Evolutionary conservation across 2,113 vertebrate genomes (phyloP).

Genomic region (Catagonus wagneri): DNA sequence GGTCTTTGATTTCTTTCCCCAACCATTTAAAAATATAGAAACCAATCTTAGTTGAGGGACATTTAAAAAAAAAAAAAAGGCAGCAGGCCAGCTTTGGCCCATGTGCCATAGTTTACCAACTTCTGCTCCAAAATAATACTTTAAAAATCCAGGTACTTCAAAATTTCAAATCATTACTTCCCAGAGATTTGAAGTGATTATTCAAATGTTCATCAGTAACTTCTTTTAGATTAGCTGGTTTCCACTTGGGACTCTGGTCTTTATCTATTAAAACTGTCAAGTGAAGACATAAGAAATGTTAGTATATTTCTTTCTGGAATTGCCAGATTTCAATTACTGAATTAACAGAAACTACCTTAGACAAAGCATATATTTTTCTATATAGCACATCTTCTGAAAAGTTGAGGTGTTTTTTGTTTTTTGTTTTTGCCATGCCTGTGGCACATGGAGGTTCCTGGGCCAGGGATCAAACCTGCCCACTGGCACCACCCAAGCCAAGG

Average conservation of each 20-base stretch:
- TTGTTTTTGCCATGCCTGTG: too few species aligned
- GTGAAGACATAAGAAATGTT: constrained; percentile 57
- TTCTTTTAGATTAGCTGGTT: constrained; percentile 90
- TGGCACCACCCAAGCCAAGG: too few species aligned
- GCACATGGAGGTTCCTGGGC: too few species aligned
- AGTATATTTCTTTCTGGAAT: not conserved
- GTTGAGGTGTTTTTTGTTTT: not conserved
- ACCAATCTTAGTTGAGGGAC: not conserved
- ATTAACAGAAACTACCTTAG: not conserved
- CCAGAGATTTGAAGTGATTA: constrained; percentile 91
- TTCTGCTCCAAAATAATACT: not conserved
- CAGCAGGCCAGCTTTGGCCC: not conserved
- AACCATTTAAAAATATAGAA: constrained; percentile 46
- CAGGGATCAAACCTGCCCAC: too few species aligned
- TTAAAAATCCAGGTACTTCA: constrained; percentile 54
- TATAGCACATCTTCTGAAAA: not conserved
- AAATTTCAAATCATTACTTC: constrained; percentile 91
- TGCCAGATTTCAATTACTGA: constrained; percentile 32
- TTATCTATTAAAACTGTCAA: constrained; percentile 94
- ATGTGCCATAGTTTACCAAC: not conserved
- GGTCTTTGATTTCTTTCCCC: not conserved
- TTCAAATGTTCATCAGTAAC: constrained; percentile 91
- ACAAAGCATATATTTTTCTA: not conserved
- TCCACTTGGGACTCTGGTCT: constrained; percentile 95
- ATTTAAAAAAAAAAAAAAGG: not conserved